Percentiles rank a stretch among this genome's conserved stretches.
Evolutionary conservation across 2,113 vertebrate species (phyloP).

Genomic region (Anas platyrhynchos): DNA sequence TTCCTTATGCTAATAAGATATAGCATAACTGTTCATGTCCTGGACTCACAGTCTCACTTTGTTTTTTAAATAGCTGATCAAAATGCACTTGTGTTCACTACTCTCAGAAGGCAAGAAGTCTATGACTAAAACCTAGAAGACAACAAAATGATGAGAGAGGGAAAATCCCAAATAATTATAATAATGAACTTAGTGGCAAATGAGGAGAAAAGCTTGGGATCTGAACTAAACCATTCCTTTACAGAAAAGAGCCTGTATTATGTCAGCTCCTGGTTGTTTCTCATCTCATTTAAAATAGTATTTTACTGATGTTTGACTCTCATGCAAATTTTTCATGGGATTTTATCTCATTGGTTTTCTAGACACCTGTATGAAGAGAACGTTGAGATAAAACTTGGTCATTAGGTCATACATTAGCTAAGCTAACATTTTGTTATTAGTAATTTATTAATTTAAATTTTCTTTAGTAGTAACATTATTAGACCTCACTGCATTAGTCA

Average conservation of each 20-base stretch:
- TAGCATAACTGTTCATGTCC: neutral
- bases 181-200: neutral
- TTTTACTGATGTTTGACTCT: neutral
- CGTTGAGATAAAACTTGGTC: neutral
- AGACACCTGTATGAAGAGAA: neutral
- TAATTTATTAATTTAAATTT: neutral
- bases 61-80: neutral
- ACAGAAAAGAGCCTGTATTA: neutral
- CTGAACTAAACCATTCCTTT: neutral
- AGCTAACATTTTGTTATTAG: neutral
- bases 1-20: neutral
- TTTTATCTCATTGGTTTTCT: neutral
- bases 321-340: neutral
- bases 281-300: neutral
- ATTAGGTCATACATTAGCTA: neutral
- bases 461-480: neutral
- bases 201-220: neutral
- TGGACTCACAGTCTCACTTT: rapidly evolving
- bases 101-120: neutral
- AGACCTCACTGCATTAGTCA: neutral
- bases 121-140: neutral
- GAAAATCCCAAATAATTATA: neutral
- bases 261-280: neutral
- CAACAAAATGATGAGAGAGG: neutral
- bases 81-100: neutral